Evolutionary conservation across 2,888 invertebrate genomes (phyloP), one percentile per base, ranked within the genome.

Genomic region (Caenorhabditis panamensis): DNA sequence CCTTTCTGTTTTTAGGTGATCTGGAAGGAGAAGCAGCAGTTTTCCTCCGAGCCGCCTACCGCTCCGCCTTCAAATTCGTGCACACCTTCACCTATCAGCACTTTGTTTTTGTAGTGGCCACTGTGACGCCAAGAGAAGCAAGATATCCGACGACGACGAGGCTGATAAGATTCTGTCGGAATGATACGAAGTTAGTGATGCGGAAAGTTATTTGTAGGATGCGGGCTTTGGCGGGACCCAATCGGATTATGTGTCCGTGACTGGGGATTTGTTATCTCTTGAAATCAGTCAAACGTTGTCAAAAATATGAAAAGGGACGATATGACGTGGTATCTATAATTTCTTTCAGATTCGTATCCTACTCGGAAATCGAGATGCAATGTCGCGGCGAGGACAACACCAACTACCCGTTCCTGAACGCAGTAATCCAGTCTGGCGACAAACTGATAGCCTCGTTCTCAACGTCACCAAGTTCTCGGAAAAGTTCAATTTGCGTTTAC

Each of bases 281-380:
- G n/a, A n/a, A n/a, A n/a, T n/a, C n/a, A n/a, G n/a, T n/a, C n/a
- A n/a, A n/a, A n/a, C n/a, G n/a, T n/a, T n/a, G n/a, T n/a, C n/a
- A n/a, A n/a, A n/a, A n/a, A n/a, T n/a, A n/a, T 28, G 20, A 54
- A 20, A 41, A 37, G 26, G 18, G 28, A 59, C 36, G 13, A 9
- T n/a, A 28, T 59, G 22, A n/a, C 16, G 16, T 61, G 31, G 31
- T 31, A 6, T 6, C 9, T 6, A 31, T 4, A 31, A 31, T 13
- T 41, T 6, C 13, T 58, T 88, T 68, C 56, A 86, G 89, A 53
- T 92, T 92, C 86, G 90, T 90, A 51, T 92, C 92, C 1, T 92
- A 92, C 86, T 90, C 91, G 2, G 92, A 91, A 92, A 95, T 92
- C 63, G 91, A 91, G 54, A 84, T 92, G 18, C 88, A 91, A 79